Evolutionary conservation across 2,113 vertebrate species (phyloP).

Genomic region (Saccopteryx bilineata): DNA sequence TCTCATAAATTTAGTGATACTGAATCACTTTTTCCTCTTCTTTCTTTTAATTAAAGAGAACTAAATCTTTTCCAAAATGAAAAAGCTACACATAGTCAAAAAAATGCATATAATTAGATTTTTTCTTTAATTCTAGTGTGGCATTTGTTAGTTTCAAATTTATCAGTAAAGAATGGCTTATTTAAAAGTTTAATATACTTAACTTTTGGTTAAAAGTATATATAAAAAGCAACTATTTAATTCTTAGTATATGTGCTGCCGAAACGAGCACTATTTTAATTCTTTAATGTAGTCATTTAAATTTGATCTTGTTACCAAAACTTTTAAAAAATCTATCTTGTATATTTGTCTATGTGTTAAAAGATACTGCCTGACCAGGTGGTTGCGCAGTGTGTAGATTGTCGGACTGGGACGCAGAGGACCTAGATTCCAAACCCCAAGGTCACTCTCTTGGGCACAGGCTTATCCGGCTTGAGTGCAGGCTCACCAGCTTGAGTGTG

Average conservation of each 20-base stretch:
- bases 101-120: slow-evolving; percentile 7
- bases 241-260: no score
- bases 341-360: slow-evolving; percentile 38
- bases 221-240: not conserved
- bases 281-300: slow-evolving; percentile 26
- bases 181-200: slow-evolving; percentile 35
- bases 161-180: slow-evolving; percentile 18
- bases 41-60: slow-evolving; percentile 49
- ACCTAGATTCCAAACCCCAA: no score
- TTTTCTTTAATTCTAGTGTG: not conserved
- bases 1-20: slow-evolving; percentile 12
- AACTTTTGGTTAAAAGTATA: slow-evolving; percentile 21
- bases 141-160: slow-evolving; percentile 19
- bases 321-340: not conserved
- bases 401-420: no score
- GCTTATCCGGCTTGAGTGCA: no score
- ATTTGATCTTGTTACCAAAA: not conserved
- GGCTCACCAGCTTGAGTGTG: no score
- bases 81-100: not conserved
- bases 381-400: no score
- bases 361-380: not conserved
- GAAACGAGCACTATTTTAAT: not conserved
- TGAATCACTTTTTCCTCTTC: not conserved
- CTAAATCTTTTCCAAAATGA: slow-evolving; percentile 54
- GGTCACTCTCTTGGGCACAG: no score